phyloP scores from a whole-genome alignment of 2,113 vertebrate genomes.

The Rissa tridactyla region DNA sequence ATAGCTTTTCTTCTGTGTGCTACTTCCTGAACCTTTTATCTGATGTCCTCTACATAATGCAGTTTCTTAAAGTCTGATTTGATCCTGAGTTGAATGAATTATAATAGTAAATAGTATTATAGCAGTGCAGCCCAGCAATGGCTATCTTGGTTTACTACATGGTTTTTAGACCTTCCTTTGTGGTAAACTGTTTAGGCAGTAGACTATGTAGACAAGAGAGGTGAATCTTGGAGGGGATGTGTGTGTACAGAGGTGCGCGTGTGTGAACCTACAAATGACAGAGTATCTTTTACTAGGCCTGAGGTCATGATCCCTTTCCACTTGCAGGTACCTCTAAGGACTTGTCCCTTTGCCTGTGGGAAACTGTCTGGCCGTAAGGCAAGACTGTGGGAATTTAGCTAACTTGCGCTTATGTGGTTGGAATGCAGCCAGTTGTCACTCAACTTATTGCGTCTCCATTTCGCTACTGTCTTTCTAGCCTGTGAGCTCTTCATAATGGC shows the following conservation, averaged over 20 bases:
- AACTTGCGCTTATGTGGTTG: neutral
- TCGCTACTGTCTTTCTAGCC: neutral
- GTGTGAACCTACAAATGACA: neutral
- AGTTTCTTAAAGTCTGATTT: neutral
- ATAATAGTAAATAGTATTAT: neutral
- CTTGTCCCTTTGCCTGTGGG: constrained; percentile 19
- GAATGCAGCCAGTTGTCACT: constrained; percentile 29
- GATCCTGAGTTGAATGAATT: neutral
- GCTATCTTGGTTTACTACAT: neutral
- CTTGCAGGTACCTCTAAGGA: neutral
- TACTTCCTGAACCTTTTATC: neutral
- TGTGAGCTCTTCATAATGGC: neutral
- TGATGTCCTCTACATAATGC: neutral
- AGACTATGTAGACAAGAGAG: neutral
- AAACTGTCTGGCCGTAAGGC: constrained; percentile 1
- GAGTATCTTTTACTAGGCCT: neutral
- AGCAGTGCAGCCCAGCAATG: neutral
- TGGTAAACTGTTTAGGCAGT: neutral
- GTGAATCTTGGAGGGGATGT: neutral
- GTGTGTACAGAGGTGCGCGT: neutral
- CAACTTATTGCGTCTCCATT: neutral
- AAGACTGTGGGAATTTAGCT: constrained; percentile 20
- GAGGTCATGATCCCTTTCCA: neutral
- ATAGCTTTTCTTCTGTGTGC: neutral
- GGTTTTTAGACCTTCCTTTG: neutral